These are phyloP conservation scores for Amphibalanus amphitrite DNA, from an alignment of 1,140 invertebrate genomes.

Conservation along the genomic window DNA sequence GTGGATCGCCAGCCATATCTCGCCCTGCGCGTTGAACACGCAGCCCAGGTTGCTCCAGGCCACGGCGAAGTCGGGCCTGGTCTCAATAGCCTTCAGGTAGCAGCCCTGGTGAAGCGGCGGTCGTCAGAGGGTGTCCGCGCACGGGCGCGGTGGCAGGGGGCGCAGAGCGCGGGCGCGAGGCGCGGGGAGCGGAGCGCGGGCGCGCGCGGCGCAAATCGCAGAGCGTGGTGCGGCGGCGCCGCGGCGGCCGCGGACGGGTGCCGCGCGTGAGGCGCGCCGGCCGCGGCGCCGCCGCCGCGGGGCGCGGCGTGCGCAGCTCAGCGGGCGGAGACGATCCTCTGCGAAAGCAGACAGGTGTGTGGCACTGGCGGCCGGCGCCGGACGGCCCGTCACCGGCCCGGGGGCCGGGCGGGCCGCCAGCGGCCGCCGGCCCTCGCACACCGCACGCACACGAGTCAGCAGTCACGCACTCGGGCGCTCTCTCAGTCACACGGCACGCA, in stretches of 20 bases:
- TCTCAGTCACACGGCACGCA: not conserved
- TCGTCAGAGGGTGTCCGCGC: not conserved
- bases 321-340: constrained; percentile 10
- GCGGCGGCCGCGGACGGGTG: too few species aligned
- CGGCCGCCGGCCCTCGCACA: too few species aligned
- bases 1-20: constrained; percentile 99
- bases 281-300: constrained; percentile 14
- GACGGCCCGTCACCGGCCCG: too few species aligned
- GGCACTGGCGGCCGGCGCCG: not conserved
- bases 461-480: not conserved
- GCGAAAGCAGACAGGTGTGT: constrained; percentile 6
- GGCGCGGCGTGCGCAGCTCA: not conserved
- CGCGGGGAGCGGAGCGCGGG: constrained; percentile 8
- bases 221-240: not conserved
- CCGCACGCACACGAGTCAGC: not conserved
- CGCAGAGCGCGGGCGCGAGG: constrained; percentile 2
- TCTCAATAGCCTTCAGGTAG: constrained; percentile 99
- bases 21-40: constrained; percentile 99
- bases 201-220: constrained; percentile 2
- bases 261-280: constrained; percentile 10
- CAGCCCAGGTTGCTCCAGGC: constrained; percentile 99
- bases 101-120: constrained; percentile 53
- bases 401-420: not conserved
- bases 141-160: not conserved
- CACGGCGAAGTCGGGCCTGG: constrained; percentile 94